These are phyloP conservation scores for Catharus bicknelli DNA, from an alignment of 2,113 vertebrate species.

Conservation along the genomic window DNA sequence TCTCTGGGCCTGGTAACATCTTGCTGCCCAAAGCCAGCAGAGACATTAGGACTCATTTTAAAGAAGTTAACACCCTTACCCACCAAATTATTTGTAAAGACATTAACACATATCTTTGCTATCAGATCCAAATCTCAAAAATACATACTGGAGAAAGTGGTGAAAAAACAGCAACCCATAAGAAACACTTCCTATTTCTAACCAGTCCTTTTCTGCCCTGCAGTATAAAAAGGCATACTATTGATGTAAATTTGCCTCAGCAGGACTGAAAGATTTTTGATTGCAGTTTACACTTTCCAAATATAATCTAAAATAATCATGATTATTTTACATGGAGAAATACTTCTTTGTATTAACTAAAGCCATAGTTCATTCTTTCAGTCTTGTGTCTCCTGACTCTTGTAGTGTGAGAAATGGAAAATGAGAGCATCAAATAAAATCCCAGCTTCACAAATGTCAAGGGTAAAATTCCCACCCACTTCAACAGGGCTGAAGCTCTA, in stretches of 20 bases:
- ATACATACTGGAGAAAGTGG: background rate
- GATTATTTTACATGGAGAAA: background rate
- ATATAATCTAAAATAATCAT: background rate
- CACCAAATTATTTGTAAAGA: background rate
- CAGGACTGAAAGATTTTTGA: background rate
- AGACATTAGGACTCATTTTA: background rate
- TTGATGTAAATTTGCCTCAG: background rate
- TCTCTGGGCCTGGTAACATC: background rate
- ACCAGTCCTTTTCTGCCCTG: background rate
- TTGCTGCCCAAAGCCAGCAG: background rate
- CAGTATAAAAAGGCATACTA: background rate
- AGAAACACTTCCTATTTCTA: background rate
- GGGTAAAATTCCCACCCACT: background rate
- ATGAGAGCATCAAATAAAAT: background rate
- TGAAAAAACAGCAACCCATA: background rate
- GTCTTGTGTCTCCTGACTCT: background rate
- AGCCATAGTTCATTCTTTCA: background rate
- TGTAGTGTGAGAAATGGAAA: background rate
- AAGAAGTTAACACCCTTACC: background rate
- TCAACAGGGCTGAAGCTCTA: background rate
- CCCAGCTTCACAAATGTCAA: background rate
- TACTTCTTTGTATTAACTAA: background rate
- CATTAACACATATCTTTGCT: background rate
- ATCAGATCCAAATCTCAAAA: background rate
- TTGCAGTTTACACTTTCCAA: background rate